Percentiles rank a stretch among this genome's conserved stretches.
These are phyloP conservation scores for Glyptemys insculpta DNA, from an alignment of 2,797 vertebrate genomes.

Conservation along the genomic window DNA sequence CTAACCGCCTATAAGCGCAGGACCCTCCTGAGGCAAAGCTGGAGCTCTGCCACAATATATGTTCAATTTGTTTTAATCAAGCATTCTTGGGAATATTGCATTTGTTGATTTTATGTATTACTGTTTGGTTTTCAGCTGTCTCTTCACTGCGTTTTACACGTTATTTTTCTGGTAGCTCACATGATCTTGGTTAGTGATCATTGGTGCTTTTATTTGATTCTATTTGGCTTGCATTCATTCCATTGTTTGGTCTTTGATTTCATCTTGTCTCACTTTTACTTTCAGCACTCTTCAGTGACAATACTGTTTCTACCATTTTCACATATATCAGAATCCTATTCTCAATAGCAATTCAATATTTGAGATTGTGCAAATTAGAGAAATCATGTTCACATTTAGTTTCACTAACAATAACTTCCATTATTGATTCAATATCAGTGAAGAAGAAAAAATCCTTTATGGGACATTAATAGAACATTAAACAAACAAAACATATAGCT, in stretches of 20 bases:
- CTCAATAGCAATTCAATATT: not conserved
- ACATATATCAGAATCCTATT: not conserved
- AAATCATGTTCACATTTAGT: not conserved
- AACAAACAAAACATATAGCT: not conserved
- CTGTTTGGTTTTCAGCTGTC: not conserved
- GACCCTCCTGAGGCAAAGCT: no score
- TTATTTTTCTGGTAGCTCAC: not conserved
- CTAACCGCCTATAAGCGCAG: no score
- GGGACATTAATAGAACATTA: not conserved
- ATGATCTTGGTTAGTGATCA: not conserved
- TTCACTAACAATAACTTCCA: not conserved
- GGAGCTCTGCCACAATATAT: no score
- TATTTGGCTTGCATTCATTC: not conserved
- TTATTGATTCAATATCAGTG: not conserved
- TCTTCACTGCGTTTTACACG: not conserved
- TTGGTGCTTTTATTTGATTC: not conserved
- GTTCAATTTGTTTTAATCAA: not conserved
- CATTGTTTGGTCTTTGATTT: not conserved
- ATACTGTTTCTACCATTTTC: not conserved
- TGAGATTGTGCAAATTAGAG: not conserved
- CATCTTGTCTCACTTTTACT: not conserved
- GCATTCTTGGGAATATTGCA: not conserved
- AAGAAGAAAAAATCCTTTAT: not conserved
- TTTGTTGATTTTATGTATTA: not conserved
- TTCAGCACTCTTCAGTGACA: not conserved